Evolutionary conservation across 2,797 vertebrate species (phyloP).

Genomic region (Pipistrellus pygmaeus): DNA sequence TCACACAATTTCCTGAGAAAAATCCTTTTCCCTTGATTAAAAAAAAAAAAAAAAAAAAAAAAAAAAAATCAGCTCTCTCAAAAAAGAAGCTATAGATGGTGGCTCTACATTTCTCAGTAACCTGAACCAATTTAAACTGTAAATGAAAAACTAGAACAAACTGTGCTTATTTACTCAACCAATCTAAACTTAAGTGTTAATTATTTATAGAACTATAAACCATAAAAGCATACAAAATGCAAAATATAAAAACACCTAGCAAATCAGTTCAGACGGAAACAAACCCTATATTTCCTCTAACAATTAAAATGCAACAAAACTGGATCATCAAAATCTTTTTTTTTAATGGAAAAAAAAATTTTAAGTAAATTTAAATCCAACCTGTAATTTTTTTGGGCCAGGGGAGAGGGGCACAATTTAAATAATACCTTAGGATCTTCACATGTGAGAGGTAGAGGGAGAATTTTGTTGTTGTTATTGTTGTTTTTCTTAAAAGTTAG

Average conservation of each 20-base stretch:
- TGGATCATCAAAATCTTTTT: neutral
- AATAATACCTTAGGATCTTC: slow-evolving; percentile 18
- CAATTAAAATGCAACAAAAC: slow-evolving; percentile 43
- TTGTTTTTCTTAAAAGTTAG: slow-evolving; percentile 45
- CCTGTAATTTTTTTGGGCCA: neutral
- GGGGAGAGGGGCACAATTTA: neutral
- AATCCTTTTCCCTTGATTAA: slow-evolving; percentile 77
- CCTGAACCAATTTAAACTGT: slow-evolving; percentile 73
- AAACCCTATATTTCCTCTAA: slow-evolving; percentile 28
- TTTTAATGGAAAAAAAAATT: neutral
- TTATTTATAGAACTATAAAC: slow-evolving; percentile 55
- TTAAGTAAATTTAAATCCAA: slow-evolving; percentile 9
- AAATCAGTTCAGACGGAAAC: slow-evolving; percentile 1
- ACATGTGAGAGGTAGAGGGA: neutral
- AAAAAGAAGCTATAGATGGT: slow-evolving; percentile 69
- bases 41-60: slow-evolving; percentile 62
- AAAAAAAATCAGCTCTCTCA: slow-evolving; percentile 63
- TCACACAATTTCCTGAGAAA: slow-evolving; percentile 83
- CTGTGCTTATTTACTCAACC: slow-evolving; percentile 61
- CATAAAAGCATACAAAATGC: slow-evolving; percentile 27
- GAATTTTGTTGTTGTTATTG: neutral
- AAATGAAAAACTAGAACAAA: slow-evolving; percentile 64
- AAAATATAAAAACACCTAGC: slow-evolving; percentile 39
- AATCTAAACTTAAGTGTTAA: slow-evolving; percentile 64
- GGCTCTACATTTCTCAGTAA: slow-evolving; percentile 61